Evolutionary conservation across 1,140 invertebrate species (phyloP), one percentile per base, ranked within the genome.

Genomic region (Aphelinus atriplicis): DNA sequence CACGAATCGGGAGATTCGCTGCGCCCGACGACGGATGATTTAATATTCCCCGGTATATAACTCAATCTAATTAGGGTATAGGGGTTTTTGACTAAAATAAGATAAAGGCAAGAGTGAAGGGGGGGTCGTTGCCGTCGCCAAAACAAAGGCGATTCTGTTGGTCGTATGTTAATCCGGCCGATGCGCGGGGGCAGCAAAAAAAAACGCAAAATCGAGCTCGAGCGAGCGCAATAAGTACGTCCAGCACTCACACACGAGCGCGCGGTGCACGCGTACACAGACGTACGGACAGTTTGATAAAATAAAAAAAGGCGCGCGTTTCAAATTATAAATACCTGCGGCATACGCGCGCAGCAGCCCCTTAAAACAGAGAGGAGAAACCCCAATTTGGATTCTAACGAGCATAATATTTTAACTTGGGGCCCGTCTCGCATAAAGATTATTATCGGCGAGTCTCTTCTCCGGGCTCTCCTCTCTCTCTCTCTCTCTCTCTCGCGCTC

Each of bases 361-460:
- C 73, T 80, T 79, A 78, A 79, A 65, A 69, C 26, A 26, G 58
- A 57, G 67, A 70, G 57, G 53, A 77, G 78, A 62, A 77, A 82
- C 76, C 80, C 82, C 83, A 84, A 85, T 85, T 85, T 84, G 80
- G 83, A 80, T 82, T 83, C 84, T 86, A 85, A 85, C 84, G 83
- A 84, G 82, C 78, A 69, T 82, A 78, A 83, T 82, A 86, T 86
- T 84, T 84, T 79, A 83, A 79, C 79, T 80, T 77, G 79, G 50
- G 50, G 62, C 68, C 80, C 82, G 80, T 81, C 81, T 71, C 67
- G 81, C 81, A 84, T 83, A 82, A 83, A 87, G 86, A 87, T 87
- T 79, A 80, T 82, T 85, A 86, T 87, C 84, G 78, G 48, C 47
- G 26, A 60, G 66, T 64, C 53, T 69, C 26, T 56, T 64, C 58